These are phyloP conservation scores for Amphipyra berbera DNA, from an alignment of 2,888 invertebrate species.

Conservation along the genomic window DNA sequence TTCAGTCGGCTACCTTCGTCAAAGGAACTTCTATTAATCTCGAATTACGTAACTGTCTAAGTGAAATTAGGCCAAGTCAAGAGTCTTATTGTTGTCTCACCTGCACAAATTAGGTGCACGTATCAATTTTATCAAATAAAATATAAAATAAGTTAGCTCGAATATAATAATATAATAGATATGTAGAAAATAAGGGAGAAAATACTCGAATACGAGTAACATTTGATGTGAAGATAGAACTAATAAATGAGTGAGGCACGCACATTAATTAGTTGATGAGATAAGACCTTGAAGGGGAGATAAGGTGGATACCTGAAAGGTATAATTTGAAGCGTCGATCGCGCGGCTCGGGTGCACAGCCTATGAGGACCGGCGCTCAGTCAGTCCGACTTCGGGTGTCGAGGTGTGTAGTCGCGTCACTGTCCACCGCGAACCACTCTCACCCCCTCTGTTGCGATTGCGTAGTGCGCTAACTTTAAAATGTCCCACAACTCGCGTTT, in stretches of 20 bases:
- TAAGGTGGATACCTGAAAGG: slow-evolving; percentile 72
- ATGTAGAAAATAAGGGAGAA: slow-evolving; percentile 12
- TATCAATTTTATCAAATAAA: slow-evolving; percentile 13
- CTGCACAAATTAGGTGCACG: slow-evolving; percentile 26
- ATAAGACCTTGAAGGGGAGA: slow-evolving; percentile 62
- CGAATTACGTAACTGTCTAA: slow-evolving; percentile 54
- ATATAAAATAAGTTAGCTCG: background rate
- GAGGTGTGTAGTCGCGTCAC: slow-evolving; percentile 62
- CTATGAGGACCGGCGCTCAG: slow-evolving; percentile 63
- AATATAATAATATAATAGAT: slow-evolving; percentile 18
- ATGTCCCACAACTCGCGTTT: slow-evolving; percentile 71
- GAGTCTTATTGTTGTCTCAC: slow-evolving; percentile 26
- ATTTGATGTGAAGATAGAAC: slow-evolving; percentile 51
- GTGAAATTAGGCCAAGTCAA: slow-evolving; percentile 47
- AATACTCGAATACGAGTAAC: slow-evolving; percentile 33
- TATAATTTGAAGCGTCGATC: slow-evolving; percentile 62
- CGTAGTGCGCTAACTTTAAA: slow-evolving; percentile 79
- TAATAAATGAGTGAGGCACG: slow-evolving; percentile 60
- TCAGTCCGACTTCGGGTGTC: slow-evolving; percentile 71
- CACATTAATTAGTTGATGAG: slow-evolving; percentile 65
- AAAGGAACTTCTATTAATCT: slow-evolving; percentile 59
- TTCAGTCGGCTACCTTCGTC: slow-evolving; percentile 56
- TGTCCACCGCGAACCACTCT: slow-evolving; percentile 50
- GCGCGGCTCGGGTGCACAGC: slow-evolving; percentile 59
- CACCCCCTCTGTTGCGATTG: slow-evolving; percentile 55